phyloP scores from a whole-genome alignment of 1,140 invertebrate genomes.

The Zophobas atratus region DNA sequence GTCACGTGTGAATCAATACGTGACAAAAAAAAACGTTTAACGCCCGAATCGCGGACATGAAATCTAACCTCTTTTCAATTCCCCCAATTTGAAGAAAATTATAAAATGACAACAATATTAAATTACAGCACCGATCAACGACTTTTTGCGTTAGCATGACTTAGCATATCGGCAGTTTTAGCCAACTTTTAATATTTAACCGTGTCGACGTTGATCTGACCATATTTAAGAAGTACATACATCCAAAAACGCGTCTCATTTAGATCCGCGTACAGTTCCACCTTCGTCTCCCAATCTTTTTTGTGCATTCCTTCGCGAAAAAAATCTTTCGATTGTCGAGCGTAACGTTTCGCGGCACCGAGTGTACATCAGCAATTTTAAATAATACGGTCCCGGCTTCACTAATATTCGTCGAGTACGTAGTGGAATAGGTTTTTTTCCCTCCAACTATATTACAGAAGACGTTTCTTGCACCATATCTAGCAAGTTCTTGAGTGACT shows the following conservation, averaged over 20 bases:
- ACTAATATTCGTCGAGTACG: constrained; percentile 23
- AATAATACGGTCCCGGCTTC: constrained; percentile 3
- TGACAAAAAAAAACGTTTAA: too few species aligned
- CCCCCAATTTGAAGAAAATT: too few species aligned
- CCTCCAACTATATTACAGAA: constrained; percentile 9
- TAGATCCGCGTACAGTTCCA: constrained; percentile 8
- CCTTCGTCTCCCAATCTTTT: neutral
- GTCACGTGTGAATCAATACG: too few species aligned
- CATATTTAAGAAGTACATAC: neutral
- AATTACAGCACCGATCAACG: too few species aligned
- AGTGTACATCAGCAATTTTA: constrained; percentile 26
- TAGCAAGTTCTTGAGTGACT: constrained; percentile 35
- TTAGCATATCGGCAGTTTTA: neutral
- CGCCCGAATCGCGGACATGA: too few species aligned
- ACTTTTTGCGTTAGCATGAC: too few species aligned
- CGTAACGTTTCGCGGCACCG: constrained; percentile 25
- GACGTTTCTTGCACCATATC: constrained; percentile 20
- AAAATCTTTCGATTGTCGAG: constrained; percentile 2
- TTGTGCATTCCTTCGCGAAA: constrained; percentile 1
- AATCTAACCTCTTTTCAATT: too few species aligned
- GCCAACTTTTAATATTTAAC: neutral
- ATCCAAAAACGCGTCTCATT: constrained; percentile 1
- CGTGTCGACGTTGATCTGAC: neutral
- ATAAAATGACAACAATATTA: too few species aligned
- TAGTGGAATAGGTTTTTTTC: constrained; percentile 16